A percentile compares a stretch with the other conserved stretches of the same genome.
These are phyloP conservation scores for Oeneis ivallda DNA, from an alignment of 2,888 invertebrate genomes.

Conservation along the genomic window DNA sequence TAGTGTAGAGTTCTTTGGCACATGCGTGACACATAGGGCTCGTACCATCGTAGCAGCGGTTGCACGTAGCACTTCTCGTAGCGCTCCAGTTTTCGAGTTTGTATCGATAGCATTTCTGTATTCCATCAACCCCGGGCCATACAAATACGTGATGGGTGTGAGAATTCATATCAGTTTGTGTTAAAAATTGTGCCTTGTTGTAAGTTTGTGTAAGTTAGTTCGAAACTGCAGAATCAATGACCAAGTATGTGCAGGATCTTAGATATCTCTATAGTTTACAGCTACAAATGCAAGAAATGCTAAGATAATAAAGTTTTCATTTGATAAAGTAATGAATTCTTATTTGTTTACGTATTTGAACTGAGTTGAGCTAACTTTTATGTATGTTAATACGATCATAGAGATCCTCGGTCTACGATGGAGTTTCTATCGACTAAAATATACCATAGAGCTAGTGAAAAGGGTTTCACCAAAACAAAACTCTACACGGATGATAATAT, in stretches of 20 bases:
- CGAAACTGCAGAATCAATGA: background rate
- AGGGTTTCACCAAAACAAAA: too few relatives aligned
- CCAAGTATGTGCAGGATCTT: background rate
- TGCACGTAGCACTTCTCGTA: background rate
- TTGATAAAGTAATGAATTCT: background rate
- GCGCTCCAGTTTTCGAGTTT: background rate
- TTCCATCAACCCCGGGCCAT: background rate
- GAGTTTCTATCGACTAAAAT: background rate
- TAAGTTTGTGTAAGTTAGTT: background rate
- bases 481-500: background rate
- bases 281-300: background rate
- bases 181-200: background rate
- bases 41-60: slow-evolving; percentile 32
- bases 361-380: too few relatives aligned
- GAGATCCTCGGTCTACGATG: too few relatives aligned
- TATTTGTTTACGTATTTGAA: background rate
- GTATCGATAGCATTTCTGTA: background rate
- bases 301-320: background rate
- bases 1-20: slow-evolving; percentile 41
- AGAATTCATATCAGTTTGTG: background rate
- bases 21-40: slow-evolving; percentile 50
- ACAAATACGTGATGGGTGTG: background rate
- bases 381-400: too few relatives aligned
- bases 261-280: background rate
- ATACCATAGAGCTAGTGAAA: background rate